Base-by-base conservation (phyloP, 2,113 vertebrate genomes). In the Apteryx owenii region DNA sequence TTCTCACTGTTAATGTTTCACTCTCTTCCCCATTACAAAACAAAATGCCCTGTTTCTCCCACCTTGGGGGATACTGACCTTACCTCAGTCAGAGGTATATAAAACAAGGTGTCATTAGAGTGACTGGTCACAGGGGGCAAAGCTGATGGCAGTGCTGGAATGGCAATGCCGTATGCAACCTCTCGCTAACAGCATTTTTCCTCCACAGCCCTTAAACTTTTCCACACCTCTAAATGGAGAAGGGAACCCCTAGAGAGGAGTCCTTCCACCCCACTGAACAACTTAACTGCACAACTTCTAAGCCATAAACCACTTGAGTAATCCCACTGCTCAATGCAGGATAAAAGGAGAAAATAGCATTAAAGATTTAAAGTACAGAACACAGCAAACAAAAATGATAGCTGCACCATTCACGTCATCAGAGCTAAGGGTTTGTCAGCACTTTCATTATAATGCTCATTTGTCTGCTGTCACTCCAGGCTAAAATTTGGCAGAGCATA, bases 271-370 rank as follows among this genome's bases (percentile, higher is more conserved):
- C 42, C 80, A 90, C 76, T 75, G 82, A 94, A 91, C 80, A 94
- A 91, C 51, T 97, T 66, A 91, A 91, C 89, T 53, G 71, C 78
- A 88, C 76, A 91, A 81, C 64, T 93, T 90, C 82, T 86, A 93
- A 95, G 79, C 80, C 82, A 93, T 81, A 96, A 96, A 95, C 88
- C 95, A 91, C 82, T 94, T 84, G 85, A 95, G 79, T 96, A 96
- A 97, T 96, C 91, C 90, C 85, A 78, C 91, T 93, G 94, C 87
- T 96, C 85, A 64, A 61, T 56, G 40, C 9, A 14, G 88, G 91
- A 95, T 95, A 94, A 96, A 97, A 97, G 72, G 48, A 95, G 89
- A 95, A 97, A 96, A 97, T 97, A 97, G 97, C 89, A 97, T 95
- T 97, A 96, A 93, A 97, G 97, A 95, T 97, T 96, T 97, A 96